Conservation (phyloP, 2,113 vertebrate species). For the Bubalus kerabau region DNA sequence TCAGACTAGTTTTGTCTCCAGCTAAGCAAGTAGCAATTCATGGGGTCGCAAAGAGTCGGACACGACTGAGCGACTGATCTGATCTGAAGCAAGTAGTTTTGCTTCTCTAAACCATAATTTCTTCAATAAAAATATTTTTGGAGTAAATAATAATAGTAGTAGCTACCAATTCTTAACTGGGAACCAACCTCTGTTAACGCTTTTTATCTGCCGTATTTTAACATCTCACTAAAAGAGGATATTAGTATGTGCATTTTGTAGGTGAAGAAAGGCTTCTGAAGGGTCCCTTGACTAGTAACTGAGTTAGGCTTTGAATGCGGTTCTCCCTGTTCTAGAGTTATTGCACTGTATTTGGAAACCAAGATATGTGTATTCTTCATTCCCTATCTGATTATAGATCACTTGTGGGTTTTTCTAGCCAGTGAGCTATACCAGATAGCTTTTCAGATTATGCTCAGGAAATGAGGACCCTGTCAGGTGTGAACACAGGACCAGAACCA, state of each 20-base stretch:
- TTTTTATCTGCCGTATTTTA: not conserved
- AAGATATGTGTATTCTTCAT: not conserved
- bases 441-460: slow-evolving; percentile 34
- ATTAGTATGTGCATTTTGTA: not conserved
- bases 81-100: not conserved
- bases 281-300: not conserved
- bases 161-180: not conserved
- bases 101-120: slow-evolving; percentile 6
- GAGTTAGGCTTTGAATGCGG: not conserved
- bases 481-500: slow-evolving; percentile 27
- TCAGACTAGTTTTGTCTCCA: not conserved
- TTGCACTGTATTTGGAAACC: not conserved
- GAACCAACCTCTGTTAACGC: not conserved
- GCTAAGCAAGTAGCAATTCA: not conserved
- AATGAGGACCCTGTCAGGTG: slow-evolving; percentile 49
- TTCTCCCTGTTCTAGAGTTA: not conserved
- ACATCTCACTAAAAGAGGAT: not conserved
- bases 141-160: not conserved
- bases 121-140: not conserved
- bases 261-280: not conserved
- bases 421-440: not conserved
- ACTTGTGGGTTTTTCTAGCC: not conserved
- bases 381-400: not conserved
- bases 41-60: too few relatives aligned
- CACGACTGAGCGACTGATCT: too few relatives aligned